These are phyloP conservation scores for Periophthalmodon schlosseri DNA, from an alignment of 2,113 vertebrate genomes.

Conservation along the genomic window DNA sequence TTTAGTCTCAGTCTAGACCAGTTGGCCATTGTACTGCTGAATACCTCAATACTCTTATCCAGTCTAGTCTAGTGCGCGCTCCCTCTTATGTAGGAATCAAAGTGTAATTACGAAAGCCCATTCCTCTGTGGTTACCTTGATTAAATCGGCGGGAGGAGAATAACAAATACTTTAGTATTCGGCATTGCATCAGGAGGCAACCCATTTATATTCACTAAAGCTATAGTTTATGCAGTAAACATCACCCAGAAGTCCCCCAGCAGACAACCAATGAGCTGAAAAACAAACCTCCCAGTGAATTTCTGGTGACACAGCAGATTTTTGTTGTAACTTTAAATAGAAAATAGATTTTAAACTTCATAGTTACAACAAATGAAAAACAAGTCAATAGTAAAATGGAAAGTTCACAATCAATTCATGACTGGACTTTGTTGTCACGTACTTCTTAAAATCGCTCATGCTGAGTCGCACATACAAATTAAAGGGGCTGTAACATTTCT, in stretches of 20 bases:
- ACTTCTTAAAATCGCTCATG: no score
- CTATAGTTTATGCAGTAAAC: conserved; percentile 10
- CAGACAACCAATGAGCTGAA: background rate
- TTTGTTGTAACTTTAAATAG: background rate
- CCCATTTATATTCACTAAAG: conserved; percentile 12
- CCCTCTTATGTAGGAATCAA: conserved; percentile 34
- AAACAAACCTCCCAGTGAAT: background rate
- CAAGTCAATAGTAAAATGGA: no score
- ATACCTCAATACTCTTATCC: no score
- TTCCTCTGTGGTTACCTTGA: conserved; percentile 30
- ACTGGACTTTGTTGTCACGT: no score
- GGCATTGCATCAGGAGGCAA: background rate
- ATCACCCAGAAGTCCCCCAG: conserved; percentile 6
- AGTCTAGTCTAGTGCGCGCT: no score
- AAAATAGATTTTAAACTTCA: no score
- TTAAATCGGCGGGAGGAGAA: conserved; percentile 33
- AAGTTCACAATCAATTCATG: no score
- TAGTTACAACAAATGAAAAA: no score
- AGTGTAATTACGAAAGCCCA: conserved; percentile 29
- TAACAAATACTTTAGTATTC: conserved; percentile 15
- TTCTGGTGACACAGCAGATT: background rate
- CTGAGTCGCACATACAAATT: no score
- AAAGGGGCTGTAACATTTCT: no score
- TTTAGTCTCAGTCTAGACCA: no score
- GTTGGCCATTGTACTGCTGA: no score